phyloP scores from a whole-genome alignment of 1,140 invertebrate species.

The Aphaenogaster ashmeadi region DNA sequence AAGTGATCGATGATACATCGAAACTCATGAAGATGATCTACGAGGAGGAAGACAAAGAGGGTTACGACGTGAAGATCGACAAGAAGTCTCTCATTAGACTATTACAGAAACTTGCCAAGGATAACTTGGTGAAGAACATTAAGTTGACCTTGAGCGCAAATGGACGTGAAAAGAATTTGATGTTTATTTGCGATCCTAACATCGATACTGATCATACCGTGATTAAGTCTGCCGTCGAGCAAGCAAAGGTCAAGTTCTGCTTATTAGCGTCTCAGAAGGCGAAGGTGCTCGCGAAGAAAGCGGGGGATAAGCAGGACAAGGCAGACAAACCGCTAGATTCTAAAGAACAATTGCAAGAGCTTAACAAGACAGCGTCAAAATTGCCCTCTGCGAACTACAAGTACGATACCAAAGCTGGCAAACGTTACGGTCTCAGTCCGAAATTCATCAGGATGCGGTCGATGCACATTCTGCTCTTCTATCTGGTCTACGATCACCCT shows the following conservation, averaged over 20 bases:
- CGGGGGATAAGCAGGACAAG: slow-evolving; percentile 18
- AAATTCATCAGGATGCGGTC: slow-evolving; percentile 91
- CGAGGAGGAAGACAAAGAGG: slow-evolving; percentile 88
- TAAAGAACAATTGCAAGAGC: slow-evolving; percentile 19
- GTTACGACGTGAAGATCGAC: slow-evolving; percentile 88
- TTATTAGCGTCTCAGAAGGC: slow-evolving; percentile 69
- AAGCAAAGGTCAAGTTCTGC: slow-evolving; percentile 89
- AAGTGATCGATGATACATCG: slow-evolving; percentile 88
- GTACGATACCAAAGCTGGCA: slow-evolving; percentile 36
- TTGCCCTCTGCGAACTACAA: not conserved
- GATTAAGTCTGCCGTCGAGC: slow-evolving; percentile 89
- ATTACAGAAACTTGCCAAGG: slow-evolving; percentile 87
- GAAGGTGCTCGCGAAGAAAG: slow-evolving; percentile 36
- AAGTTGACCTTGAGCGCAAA: slow-evolving; percentile 87
- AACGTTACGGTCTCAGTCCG: slow-evolving; percentile 88
- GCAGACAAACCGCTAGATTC: not conserved
- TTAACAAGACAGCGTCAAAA: not conserved
- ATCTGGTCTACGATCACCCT: slow-evolving; percentile 89
- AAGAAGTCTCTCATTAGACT: slow-evolving; percentile 89
- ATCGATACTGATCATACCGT: slow-evolving; percentile 87
- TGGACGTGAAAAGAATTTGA: slow-evolving; percentile 85
- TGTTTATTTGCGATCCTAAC: slow-evolving; percentile 89
- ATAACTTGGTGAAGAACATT: slow-evolving; percentile 89
- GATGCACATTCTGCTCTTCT: slow-evolving; percentile 91
- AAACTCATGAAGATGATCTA: slow-evolving; percentile 88